A percentile compares a stretch with the other conserved stretches of the same genome.
phyloP scores from a whole-genome alignment of 2,797 vertebrate genomes.

The Scolopax bukidnonensis region DNA sequence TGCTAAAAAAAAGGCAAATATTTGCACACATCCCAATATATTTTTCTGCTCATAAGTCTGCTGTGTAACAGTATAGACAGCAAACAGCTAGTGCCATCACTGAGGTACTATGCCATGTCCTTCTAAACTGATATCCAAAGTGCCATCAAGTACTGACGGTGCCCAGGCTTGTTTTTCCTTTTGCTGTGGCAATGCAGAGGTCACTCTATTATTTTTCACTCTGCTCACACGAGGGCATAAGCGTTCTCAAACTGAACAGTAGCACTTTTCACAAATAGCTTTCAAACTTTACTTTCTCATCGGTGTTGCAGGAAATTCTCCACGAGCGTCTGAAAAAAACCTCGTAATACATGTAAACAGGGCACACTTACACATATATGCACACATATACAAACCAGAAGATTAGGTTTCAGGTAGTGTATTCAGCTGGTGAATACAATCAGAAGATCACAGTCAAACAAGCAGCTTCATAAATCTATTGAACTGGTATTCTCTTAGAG shows the following conservation, averaged over 20 bases:
- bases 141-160: background rate
- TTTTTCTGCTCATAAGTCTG: background rate
- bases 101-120: background rate
- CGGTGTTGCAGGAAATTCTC: background rate
- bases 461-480: background rate
- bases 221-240: background rate
- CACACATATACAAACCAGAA: background rate
- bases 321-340: background rate
- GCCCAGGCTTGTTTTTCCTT: background rate
- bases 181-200: background rate
- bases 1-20: background rate
- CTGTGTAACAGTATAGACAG: background rate
- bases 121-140: background rate
- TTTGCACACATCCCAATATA: background rate
- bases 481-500: background rate
- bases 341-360: background rate
- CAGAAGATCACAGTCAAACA: background rate
- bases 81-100: background rate
- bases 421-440: background rate
- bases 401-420: background rate
- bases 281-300: background rate
- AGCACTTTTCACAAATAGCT: background rate
- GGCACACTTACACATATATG: accelerated
- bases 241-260: background rate
- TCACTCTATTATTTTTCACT: background rate